These are phyloP conservation scores for Phalacrocorax pelagicus DNA, from an alignment of 2,113 vertebrate genomes.

Conservation along the genomic window DNA sequence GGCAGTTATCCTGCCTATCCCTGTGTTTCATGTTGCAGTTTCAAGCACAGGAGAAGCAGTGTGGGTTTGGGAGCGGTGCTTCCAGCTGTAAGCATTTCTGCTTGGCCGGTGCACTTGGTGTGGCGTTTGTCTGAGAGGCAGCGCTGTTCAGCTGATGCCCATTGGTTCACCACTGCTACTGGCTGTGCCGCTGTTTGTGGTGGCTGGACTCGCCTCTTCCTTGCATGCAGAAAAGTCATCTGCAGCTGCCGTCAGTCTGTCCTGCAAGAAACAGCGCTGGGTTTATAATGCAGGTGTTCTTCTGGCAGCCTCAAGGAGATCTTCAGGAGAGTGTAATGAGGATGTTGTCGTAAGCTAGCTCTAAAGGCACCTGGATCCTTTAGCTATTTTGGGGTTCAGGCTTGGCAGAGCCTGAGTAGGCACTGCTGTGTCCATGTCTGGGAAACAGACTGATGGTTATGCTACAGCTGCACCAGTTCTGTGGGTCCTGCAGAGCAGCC, in stretches of 20 bases:
- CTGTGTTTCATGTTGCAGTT: not conserved
- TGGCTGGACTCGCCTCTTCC: no score
- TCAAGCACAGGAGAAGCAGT: not conserved
- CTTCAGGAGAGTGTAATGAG: not conserved
- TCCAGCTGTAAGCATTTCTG: not conserved
- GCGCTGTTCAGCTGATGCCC: not conserved
- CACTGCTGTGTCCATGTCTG: not conserved
- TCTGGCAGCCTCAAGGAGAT: not conserved
- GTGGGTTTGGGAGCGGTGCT: not conserved
- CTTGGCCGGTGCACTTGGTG: not conserved
- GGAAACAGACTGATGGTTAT: no score
- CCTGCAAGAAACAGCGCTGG: not conserved
- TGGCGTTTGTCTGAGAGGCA: not conserved
- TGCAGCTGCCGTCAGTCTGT: fast-evolving
- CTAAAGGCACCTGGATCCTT: not conserved
- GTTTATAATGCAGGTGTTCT: not conserved
- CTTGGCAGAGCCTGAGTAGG: not conserved
- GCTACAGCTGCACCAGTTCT: not conserved
- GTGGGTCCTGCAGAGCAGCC: not conserved
- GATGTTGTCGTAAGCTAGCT: not conserved
- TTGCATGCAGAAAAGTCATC: no score
- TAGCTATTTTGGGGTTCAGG: not conserved
- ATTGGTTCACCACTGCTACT: not conserved
- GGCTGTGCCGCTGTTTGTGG: not conserved
- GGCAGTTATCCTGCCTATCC: not conserved